Evolutionary conservation across 2,113 vertebrate species (phyloP), one percentile per base, ranked within the genome.

Genomic region (Pardalotus punctatus): DNA sequence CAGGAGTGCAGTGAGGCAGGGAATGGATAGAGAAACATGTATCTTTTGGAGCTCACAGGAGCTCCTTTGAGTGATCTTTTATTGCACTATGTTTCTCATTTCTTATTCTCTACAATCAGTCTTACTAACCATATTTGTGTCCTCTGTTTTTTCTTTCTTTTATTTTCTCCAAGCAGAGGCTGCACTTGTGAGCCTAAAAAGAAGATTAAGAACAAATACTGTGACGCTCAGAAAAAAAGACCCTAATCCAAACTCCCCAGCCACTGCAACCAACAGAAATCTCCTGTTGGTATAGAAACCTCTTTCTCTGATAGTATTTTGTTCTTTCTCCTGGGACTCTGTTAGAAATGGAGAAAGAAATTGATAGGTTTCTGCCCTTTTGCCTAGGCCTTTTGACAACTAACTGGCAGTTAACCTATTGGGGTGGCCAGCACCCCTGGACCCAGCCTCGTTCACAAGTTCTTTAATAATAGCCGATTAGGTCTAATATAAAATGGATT

Each of bases 91-190:
- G 2, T 40, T 56, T 86, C 45, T 69, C 10, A 23, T 60, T 72
- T 88, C 42, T 69, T 81, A 9, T 60, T 80, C 36, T 67, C 17
- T 33, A 2, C 17, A 40, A 24, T 43, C 18, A 12, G 33, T 78
- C 31, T 90, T 42, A n/a, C n/a, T 33, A 81, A 53, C 2, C 10
- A 45, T 45, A 70, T 50, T 36, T 81, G 14, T 10, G 56, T 61
- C 27, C 35, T 58, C 8, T 11, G 5, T 0, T 33, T 22, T 19
- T 7, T 3, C 2, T 11, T 15, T 4, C 29, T n/a, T 45, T 24
- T 15, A 11, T 64, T 12, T 29, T 14, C 8, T 48, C 9, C 19
- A 62, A 20, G n/a, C 10, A 58, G 16, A 58, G 11, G 4, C 21
- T 74, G 17, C 17, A 47, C 8, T 65, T 79, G 3, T 42, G 27